These are phyloP conservation scores for Portunus trituberculatus DNA, from an alignment of 1,140 invertebrate species.

Conservation along the genomic window DNA sequence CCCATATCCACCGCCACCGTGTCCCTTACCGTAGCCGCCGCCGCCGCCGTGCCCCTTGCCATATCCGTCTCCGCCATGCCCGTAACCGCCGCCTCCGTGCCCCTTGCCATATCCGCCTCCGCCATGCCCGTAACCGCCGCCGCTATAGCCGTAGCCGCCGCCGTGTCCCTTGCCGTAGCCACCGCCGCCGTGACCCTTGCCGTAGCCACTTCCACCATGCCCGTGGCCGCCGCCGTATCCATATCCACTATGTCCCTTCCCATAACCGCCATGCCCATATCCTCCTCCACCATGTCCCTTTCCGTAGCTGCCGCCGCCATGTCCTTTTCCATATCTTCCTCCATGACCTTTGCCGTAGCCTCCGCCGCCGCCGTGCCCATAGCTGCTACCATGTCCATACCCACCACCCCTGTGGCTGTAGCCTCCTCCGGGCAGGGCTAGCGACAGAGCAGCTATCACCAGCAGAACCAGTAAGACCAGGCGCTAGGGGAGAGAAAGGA, in stretches of 20 bases:
- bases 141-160: neutral
- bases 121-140: neutral
- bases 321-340: neutral
- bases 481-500: neutral
- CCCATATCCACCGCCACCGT: neutral
- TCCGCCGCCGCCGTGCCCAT: conserved; percentile 6
- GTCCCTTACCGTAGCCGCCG: neutral
- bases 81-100: neutral
- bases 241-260: neutral
- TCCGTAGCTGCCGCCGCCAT: conserved; percentile 31
- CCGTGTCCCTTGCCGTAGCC: conserved; percentile 7
- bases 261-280: neutral
- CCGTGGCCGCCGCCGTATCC: neutral
- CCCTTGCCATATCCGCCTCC: neutral
- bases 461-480: neutral
- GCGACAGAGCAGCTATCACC: neutral
- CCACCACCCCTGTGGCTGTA: neutral
- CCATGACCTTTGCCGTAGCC: conserved; percentile 23
- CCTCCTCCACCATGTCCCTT: neutral
- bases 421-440: neutral
- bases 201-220: neutral
- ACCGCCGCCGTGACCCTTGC: neutral
- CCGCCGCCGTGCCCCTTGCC: neutral
- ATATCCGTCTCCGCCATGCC: conserved; percentile 27
- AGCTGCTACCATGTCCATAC: neutral